Percentiles rank a stretch among this genome's conserved stretches.
phyloP scores from a whole-genome alignment of 1,140 invertebrate genomes.

The Drosophila guanche region DNA sequence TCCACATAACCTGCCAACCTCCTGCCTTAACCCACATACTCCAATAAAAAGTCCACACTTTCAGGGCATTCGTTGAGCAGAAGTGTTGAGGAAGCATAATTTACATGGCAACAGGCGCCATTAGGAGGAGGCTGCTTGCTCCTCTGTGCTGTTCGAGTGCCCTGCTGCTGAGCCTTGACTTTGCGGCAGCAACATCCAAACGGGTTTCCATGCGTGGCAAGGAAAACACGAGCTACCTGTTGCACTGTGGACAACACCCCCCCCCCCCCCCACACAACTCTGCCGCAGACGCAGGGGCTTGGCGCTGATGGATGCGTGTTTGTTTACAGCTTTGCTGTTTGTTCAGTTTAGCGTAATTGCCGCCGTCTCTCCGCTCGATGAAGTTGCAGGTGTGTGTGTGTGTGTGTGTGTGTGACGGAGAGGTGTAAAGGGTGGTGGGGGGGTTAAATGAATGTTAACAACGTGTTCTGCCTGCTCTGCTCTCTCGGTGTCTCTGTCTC shows the following conservation, averaged over 20 bases:
- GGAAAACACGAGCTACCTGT: slow-evolving; percentile 52
- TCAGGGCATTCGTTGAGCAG: not conserved
- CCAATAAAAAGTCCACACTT: not conserved
- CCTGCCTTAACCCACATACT: not conserved
- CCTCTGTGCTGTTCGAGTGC: slow-evolving; percentile 1
- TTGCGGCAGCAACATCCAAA: slow-evolving; percentile 20
- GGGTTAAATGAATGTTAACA: slow-evolving; percentile 80
- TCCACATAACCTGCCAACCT: not conserved
- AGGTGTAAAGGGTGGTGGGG: slow-evolving; percentile 1
- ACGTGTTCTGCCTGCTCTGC: slow-evolving; percentile 54
- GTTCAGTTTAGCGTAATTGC: slow-evolving; percentile 81
- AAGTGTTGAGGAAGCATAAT: slow-evolving; percentile 82
- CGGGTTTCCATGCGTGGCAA: slow-evolving; percentile 46
- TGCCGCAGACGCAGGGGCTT: slow-evolving; percentile 2
- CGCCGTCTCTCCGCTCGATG: slow-evolving; percentile 32
- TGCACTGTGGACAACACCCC: slow-evolving; percentile 26
- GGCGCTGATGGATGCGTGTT: slow-evolving; percentile 78
- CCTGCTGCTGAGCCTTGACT: slow-evolving; percentile 12
- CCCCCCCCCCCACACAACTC: not conserved
- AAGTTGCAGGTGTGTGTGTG: slow-evolving; percentile 19
- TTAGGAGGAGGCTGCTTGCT: slow-evolving; percentile 27
- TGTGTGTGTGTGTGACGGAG: slow-evolving; percentile 14
- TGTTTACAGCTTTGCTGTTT: slow-evolving; percentile 82
- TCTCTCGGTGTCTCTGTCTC: not conserved
- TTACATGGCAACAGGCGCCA: slow-evolving; percentile 82